phyloP scores from a whole-genome alignment of 2,113 vertebrate species.

The Bagarius yarrelli region DNA sequence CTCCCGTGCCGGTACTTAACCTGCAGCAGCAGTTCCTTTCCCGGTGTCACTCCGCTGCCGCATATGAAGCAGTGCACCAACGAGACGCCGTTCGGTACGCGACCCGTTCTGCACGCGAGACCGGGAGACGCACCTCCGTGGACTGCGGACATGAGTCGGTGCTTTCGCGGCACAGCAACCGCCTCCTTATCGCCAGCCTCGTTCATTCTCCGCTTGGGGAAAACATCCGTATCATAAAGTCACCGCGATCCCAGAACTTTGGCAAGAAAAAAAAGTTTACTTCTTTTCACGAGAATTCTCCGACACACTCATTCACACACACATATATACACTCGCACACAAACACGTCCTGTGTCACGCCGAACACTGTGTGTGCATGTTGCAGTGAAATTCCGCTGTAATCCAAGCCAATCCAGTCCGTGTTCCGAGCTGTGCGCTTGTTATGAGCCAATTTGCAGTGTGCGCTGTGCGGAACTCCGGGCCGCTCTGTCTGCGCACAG shows the following conservation, averaged over 20 bases:
- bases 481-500: constrained; percentile 72
- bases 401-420: constrained; percentile 42
- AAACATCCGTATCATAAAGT: constrained; percentile 57
- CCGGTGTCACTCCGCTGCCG: constrained; percentile 83
- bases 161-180: constrained; percentile 80
- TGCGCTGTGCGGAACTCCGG: constrained; percentile 70
- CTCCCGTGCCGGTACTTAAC: constrained; percentile 75
- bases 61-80: constrained; percentile 87
- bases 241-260: constrained; percentile 51
- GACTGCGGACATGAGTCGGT: constrained; percentile 85
- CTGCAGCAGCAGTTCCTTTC: constrained; percentile 81
- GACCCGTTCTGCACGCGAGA: constrained; percentile 64
- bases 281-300: neutral
- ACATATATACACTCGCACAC: neutral
- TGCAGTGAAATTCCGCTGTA: constrained; percentile 48
- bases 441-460: constrained; percentile 64
- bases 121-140: constrained; percentile 66
- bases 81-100: constrained; percentile 63
- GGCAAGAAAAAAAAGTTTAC: neutral
- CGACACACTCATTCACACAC: neutral
- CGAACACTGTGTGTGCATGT: constrained; percentile 45
- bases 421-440: constrained; percentile 51
- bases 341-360: constrained; percentile 18
- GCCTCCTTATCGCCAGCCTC: constrained; percentile 67
- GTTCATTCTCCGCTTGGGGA: constrained; percentile 63